phyloP scores from a whole-genome alignment of 2,797 vertebrate species.

The Clarias pachynema region DNA sequence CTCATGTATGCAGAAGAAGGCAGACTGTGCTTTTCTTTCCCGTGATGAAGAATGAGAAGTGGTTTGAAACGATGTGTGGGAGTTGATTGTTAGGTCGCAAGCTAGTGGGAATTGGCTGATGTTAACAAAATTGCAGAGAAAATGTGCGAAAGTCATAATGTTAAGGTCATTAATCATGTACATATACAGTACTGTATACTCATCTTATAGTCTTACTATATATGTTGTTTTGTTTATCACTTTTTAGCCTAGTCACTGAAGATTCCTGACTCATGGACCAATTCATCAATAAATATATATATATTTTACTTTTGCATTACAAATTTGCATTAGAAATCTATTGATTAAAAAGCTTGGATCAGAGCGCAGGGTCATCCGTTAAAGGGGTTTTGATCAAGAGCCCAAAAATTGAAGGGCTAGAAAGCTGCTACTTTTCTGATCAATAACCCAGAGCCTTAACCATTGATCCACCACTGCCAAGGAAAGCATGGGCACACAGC shows the following conservation, averaged over 20 bases:
- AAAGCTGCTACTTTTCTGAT: no score
- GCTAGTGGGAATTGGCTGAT: background rate
- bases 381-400: no score
- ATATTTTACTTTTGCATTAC: no score
- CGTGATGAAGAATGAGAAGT: background rate
- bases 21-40: background rate
- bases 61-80: background rate
- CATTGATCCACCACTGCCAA: background rate
- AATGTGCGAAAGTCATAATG: background rate
- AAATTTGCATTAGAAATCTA: no score
- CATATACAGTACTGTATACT: background rate
- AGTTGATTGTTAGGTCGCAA: background rate
- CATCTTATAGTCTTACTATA: no score
- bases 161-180: background rate
- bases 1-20: background rate
- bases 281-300: background rate
- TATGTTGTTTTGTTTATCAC: background rate
- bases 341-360: no score
- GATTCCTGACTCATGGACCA: background rate
- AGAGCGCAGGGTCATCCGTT: no score
- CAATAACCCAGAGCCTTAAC: no score
- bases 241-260: background rate
- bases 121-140: background rate
- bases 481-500: no score
- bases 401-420: no score